Evolutionary conservation across 2,888 invertebrate species (phyloP).

Genomic region (Hemithea aestivaria): DNA sequence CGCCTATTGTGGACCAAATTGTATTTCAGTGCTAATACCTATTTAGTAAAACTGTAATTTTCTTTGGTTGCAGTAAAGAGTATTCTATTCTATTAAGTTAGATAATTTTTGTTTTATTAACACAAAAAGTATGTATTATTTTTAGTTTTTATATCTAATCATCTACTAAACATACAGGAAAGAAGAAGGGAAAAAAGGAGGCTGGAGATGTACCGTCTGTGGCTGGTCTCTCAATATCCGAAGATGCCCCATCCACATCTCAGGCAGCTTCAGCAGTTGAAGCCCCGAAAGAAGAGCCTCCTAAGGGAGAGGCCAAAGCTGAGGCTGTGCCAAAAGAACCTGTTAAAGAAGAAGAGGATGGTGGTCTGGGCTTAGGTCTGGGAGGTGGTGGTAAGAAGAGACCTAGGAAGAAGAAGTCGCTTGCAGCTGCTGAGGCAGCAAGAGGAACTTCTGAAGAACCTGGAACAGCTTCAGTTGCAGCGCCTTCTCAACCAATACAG

Average conservation of each 20-base stretch:
- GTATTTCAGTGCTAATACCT: too few relatives aligned
- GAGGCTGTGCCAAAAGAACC: conserved; percentile 6
- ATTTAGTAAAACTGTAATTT: too few relatives aligned
- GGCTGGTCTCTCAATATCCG: conserved; percentile 8
- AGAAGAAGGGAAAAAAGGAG: conserved; percentile 37
- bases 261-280: conserved; percentile 6
- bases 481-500: too few relatives aligned
- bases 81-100: too few relatives aligned
- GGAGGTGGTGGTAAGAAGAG: conserved; percentile 23
- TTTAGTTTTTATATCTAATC: too few relatives aligned
- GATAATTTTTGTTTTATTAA: too few relatives aligned
- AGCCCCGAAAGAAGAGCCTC: neutral
- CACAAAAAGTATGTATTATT: too few relatives aligned
- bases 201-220: conserved; percentile 8
- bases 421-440: conserved; percentile 8
- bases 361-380: conserved; percentile 26
- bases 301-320: neutral
- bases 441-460: neutral
- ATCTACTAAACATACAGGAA: conserved; percentile 25
- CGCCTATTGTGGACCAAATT: too few relatives aligned
- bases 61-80: too few relatives aligned
- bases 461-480: neutral
- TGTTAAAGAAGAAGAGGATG: conserved; percentile 16
- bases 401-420: conserved; percentile 24
- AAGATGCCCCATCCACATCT: conserved; percentile 15